Evolutionary conservation across 2,888 invertebrate genomes (phyloP), one percentile per base, ranked within the genome.

Genomic region (Dynastes maya): DNA sequence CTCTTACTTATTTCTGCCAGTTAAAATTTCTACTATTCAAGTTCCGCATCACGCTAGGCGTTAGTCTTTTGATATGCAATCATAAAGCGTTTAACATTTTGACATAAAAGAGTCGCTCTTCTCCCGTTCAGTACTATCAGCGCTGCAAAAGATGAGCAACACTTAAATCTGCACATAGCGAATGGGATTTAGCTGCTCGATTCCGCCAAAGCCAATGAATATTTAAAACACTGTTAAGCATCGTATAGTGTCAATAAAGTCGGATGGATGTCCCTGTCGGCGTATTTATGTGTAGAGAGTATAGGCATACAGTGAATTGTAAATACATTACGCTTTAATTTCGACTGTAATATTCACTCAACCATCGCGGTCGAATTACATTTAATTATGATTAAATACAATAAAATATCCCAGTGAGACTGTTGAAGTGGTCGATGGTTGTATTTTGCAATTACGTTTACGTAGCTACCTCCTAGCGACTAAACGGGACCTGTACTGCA

Each of bases 331-430:
- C 29, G 68, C 72, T 78, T 71, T 72, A 78, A 78, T 79, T 76
- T 71, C 77, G 76, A 65, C 61, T 77, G 79, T 79, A 64, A 77
- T 79, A 79, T 79, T 77, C 72, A 79, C 72, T 79, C 79, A 77
- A 65, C 70, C 72, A 55, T 72, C 61, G 45, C 61, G 61, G 72
- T 61, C 40, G 77, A 71, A 79, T 79, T 72, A 72, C 77, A 72
- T 79, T 79, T 79, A 77, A 79, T 79, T 79, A 71, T 77, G 64
- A 58, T 55, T 79, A 77, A 79, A 77, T 55, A 77, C 72, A 58
- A 64, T 78, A 68, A 22, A 78, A 78, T 45, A 45, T 71, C 64
- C 71, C 63, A 61, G 72, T 71, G 63, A 70, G 77, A 70, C 49
- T 64, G 64, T 72, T 78, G 71, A 72, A 72, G 71, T 45, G 70